phyloP scores from a whole-genome alignment of 35 echinoderm and acorn worm genomes.

The Nesometra sesokonis region DNA sequence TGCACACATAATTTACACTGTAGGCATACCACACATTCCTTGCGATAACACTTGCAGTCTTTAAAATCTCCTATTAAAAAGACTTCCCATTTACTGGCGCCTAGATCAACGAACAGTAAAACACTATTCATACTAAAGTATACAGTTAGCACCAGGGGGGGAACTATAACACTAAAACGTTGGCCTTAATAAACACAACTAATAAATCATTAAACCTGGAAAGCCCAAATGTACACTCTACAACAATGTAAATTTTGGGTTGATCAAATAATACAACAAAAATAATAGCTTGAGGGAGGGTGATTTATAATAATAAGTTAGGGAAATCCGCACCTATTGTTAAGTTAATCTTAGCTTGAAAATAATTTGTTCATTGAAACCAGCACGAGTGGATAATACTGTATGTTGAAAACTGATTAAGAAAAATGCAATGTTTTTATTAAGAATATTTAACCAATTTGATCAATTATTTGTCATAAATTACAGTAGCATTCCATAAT shows the following conservation, averaged over 20 bases:
- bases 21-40: not conserved
- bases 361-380: not conserved
- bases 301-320: not conserved
- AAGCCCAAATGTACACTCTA: not conserved
- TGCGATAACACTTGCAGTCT: not conserved
- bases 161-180: not conserved
- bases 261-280: not conserved
- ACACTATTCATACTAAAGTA: not conserved
- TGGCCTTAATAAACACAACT: not conserved
- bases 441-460: too few relatives aligned
- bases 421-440: too few relatives aligned
- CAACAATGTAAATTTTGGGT: not conserved
- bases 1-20: not conserved
- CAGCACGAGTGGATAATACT: not conserved
- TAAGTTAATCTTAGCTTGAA: not conserved
- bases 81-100: not conserved
- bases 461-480: too few relatives aligned
- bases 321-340: not conserved
- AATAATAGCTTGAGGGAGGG: not conserved
- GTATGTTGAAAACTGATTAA: too few relatives aligned
- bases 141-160: not conserved
- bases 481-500: too few relatives aligned
- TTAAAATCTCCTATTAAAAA: not conserved
- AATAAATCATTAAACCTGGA: not conserved
- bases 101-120: not conserved